phyloP scores from a whole-genome alignment of 2,113 vertebrate species.

The Halcyon malimbica region DNA sequence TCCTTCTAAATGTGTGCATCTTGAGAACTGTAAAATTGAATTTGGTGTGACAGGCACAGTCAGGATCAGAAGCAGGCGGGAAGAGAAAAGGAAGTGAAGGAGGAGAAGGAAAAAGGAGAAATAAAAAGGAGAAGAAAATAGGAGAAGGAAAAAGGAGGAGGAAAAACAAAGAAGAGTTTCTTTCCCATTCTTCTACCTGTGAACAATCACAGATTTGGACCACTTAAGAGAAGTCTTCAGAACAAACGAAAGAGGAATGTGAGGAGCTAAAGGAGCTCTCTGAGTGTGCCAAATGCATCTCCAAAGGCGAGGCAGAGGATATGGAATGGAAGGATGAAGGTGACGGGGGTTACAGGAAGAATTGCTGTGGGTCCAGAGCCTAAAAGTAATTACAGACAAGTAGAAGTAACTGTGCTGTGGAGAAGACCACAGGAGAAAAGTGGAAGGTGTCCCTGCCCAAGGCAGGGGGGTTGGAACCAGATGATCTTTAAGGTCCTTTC shows the following conservation, averaged over 20 bases:
- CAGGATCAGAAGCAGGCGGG: neutral
- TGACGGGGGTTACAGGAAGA: neutral
- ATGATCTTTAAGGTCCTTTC: too few species aligned
- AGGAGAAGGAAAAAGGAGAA: too few species aligned
- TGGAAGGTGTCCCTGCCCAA: too few species aligned
- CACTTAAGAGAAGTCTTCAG: neutral
- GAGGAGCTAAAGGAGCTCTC: neutral
- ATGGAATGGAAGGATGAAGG: neutral
- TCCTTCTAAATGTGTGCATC: neutral
- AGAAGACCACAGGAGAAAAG: too few species aligned
- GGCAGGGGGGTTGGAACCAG: too few species aligned
- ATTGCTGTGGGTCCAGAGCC: neutral
- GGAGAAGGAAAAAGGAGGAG: too few species aligned
- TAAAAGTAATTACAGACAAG: neutral
- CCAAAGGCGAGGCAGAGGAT: neutral
- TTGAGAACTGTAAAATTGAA: neutral
- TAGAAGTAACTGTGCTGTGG: neutral
- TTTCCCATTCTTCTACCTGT: neutral
- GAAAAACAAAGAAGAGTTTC: neutral
- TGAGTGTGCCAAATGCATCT: neutral
- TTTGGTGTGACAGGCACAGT: neutral
- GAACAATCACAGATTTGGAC: neutral
- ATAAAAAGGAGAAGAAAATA: too few species aligned
- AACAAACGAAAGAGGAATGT: neutral
- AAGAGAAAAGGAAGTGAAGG: neutral